Percentiles rank a stretch among this genome's conserved stretches.
Conservation (phyloP, 37 sponge, comb jelly and placozoan species). For the Aplysina aerophoba region DNA sequence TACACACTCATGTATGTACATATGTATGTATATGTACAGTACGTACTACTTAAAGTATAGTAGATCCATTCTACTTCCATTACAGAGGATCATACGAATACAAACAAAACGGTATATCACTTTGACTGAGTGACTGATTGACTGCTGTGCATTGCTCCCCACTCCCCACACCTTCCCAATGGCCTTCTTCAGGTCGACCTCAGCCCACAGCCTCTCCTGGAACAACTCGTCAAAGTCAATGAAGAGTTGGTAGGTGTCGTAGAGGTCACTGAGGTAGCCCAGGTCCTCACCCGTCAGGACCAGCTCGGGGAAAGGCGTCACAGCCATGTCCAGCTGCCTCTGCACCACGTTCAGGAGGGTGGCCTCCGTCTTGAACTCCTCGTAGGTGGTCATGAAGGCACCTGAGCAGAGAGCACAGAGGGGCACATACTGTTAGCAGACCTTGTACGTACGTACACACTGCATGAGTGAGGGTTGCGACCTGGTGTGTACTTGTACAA, state of each 20-base stretch:
- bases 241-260: constrained; percentile 77
- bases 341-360: constrained; percentile 73
- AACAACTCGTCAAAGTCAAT: constrained; percentile 81
- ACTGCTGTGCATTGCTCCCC: no score
- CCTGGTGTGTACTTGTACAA: no score
- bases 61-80: no score
- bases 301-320: constrained; percentile 78
- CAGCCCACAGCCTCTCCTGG: constrained; percentile 81
- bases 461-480: no score
- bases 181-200: constrained; percentile 77
- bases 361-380: constrained; percentile 47
- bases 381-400: constrained; percentile 58
- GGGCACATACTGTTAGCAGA: no score
- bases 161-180: constrained; percentile 61
- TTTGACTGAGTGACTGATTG: no score
- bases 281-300: constrained; percentile 83
- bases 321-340: constrained; percentile 76
- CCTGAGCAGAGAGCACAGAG: constrained; percentile 15
- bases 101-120: no score
- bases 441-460: no score
- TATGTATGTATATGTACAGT: background rate
- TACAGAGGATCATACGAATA: no score
- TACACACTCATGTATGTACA: background rate
- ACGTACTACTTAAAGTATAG: background rate
- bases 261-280: constrained; percentile 69